Base-by-base conservation (phyloP, 2,797 vertebrate genomes). In the Pangasius krempfi region DNA sequence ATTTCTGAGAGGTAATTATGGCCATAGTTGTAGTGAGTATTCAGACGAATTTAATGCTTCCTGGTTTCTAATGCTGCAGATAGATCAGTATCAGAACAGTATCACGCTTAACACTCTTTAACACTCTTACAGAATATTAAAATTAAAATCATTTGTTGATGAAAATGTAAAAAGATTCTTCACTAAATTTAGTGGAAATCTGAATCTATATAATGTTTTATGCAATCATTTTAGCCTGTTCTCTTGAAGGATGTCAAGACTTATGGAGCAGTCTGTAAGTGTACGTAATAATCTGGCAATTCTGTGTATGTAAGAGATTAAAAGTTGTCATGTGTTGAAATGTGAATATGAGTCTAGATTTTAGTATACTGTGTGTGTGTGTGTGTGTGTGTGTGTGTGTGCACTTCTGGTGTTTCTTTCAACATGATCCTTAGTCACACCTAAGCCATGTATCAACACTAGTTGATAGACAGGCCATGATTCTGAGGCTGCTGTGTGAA, bases 361-460 rank as follows among this genome's bases (percentile, higher is more conserved):
- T 64, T 18, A 47, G 40, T 64, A 22, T 44, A 30, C 18, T 20
- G 33, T 79, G n/a, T 56, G 16, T 52, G 44, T 50, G 22, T 52
- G 47, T 52, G 44, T 76, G 75, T 78, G 50, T 47, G 44, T 47
- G 30, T 5, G 25, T 6, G 27, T n/a, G 44, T 52, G 50, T 54
- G 14, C 56, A 7, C 66, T 37, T 37, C 37, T 73, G 20, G 18
- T 82, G 33, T 82, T 82, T 68, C 82, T 84, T 84, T 84, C 82
- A 84, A 33, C 82, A 52, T 68, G 82, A 66, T 84, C 60, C 60
- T 84, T 84, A 84, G 82, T 50, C 62, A 30, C 40, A 50, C 44
- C 27, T 68, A 84, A 84, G 44, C 62, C 82, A 68, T 68, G 62
- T 52, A 37, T 76, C 54, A 88, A 75, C 68, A 62, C 44, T 87